Evolutionary conservation across 2,113 vertebrate genomes (phyloP), one percentile per base, ranked within the genome.

Genomic region (Pungitius pungitius): DNA sequence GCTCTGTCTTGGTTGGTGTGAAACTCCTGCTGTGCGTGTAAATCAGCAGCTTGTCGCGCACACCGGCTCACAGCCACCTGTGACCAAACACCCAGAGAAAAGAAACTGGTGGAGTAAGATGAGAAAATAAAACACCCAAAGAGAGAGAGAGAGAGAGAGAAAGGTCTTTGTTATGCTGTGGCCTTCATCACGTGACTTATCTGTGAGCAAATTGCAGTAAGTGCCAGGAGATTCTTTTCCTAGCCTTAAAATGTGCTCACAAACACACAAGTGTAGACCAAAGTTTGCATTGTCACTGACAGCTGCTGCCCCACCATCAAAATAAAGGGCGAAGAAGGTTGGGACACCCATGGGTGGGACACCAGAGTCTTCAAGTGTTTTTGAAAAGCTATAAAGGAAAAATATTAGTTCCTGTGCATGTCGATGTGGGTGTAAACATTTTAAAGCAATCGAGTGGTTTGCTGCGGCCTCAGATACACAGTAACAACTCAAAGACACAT

Each of bases 31-130:
- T 84, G 83, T 86, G 84, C 63, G 70, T 78, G 67, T 88, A 91
- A 90, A 91, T 93, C 76, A 88, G 72, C 79, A 77, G 76, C 45
- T 65, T 84, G 78, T 86, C 80, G 63, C 47, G 73, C 71, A 81
- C 59, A 67, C 68, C 43, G 37, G 22, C 24, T 22, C 24, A 49
- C 1, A 51, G 70, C 75, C 84, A 84, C 72, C 74, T 87, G 81
- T 87, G 81, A 70, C 75, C 30, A 73, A 80, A 35, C 6, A 6
- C 30, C 57, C 12, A 12, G 39, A 56, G 43, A 66, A 73, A 68
- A 52, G 40, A 52, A 60, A 63, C 37, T 35, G 22, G 70, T 22
- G 35, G 55, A 65, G 15, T 8, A 17, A 42, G 27, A 65, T 17
- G 3, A 70, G 47, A 66, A 42, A 47, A n/a, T n/a, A 37, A 35